Conservation (phyloP, 2,113 vertebrate species). For the Talpa occidentalis region DNA sequence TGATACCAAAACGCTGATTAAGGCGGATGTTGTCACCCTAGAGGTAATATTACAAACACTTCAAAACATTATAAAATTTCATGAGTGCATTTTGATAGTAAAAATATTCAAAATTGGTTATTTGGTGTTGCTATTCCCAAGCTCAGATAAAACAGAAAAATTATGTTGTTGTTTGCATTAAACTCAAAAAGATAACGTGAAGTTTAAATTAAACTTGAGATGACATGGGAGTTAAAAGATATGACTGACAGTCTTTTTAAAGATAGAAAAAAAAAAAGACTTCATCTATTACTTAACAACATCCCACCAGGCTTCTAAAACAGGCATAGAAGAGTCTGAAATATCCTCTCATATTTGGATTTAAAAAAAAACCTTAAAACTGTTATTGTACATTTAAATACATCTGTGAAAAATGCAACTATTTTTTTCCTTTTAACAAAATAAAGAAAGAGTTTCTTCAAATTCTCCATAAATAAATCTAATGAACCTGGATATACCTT, state of each 20-base stretch:
- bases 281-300: background rate
- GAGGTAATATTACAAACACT: conserved; percentile 27
- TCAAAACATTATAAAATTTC: background rate
- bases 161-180: background rate
- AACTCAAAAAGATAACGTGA: conserved; percentile 21
- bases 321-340: conserved; percentile 18
- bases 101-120: conserved; percentile 35
- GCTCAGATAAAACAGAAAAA: background rate
- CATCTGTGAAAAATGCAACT: background rate
- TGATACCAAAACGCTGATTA: conserved; percentile 92
- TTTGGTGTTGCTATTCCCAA: background rate
- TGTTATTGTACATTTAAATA: background rate
- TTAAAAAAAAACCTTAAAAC: conserved; percentile 47
- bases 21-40: conserved; percentile 89
- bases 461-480: conserved; percentile 6
- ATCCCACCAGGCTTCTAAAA: background rate
- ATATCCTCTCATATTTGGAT: background rate
- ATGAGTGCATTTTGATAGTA: background rate
- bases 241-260: background rate
- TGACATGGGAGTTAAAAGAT: background rate
- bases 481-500: background rate
- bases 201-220: conserved; percentile 38
- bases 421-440: background rate
- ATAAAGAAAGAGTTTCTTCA: background rate
- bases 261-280: background rate